Percentiles rank a stretch among this genome's conserved stretches.
Conservation (phyloP, 1,140 invertebrate genomes). For the Scaptomyza pallida region DNA sequence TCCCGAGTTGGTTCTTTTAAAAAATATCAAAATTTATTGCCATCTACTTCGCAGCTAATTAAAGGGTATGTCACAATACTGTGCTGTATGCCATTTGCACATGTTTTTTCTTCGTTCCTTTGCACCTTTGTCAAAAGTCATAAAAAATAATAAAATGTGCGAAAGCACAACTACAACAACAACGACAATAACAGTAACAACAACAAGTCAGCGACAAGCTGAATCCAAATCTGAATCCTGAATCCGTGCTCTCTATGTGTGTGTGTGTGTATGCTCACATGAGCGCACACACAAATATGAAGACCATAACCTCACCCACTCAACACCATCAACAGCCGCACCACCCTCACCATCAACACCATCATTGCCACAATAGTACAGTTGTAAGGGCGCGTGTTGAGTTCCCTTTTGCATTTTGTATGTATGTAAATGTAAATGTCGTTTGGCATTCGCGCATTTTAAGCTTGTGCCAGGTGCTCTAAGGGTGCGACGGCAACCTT, state of each 20-base stretch:
- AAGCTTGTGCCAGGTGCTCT: slow-evolving; percentile 43
- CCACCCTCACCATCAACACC: slow-evolving; percentile 3
- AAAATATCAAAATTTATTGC: not conserved
- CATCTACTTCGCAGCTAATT: not conserved
- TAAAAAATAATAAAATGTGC: slow-evolving; percentile 82
- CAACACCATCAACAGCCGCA: not conserved
- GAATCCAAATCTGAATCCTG: slow-evolving; percentile 29
- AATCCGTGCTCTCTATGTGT: slow-evolving; percentile 49
- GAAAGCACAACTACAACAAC: slow-evolving; percentile 56
- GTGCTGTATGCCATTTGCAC: slow-evolving; percentile 34
- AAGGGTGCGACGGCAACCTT: slow-evolving; percentile 19
- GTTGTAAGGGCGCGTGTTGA: slow-evolving; percentile 37
- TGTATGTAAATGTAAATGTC: slow-evolving; percentile 63
- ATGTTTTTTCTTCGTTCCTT: slow-evolving; percentile 62
- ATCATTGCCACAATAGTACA: slow-evolving; percentile 1
- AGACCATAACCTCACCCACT: slow-evolving; percentile 33
- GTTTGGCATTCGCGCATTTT: slow-evolving; percentile 60
- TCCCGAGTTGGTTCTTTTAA: not conserved
- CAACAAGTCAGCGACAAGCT: slow-evolving; percentile 24
- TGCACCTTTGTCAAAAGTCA: slow-evolving; percentile 63
- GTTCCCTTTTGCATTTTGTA: slow-evolving; percentile 48
- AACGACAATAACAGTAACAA: slow-evolving; percentile 25
- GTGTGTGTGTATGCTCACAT: slow-evolving; percentile 57
- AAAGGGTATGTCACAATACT: slow-evolving; percentile 20
- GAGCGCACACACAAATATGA: slow-evolving; percentile 72